Base-by-base conservation (phyloP, 1,140 invertebrate species). In the Drosophila insularis region DNA sequence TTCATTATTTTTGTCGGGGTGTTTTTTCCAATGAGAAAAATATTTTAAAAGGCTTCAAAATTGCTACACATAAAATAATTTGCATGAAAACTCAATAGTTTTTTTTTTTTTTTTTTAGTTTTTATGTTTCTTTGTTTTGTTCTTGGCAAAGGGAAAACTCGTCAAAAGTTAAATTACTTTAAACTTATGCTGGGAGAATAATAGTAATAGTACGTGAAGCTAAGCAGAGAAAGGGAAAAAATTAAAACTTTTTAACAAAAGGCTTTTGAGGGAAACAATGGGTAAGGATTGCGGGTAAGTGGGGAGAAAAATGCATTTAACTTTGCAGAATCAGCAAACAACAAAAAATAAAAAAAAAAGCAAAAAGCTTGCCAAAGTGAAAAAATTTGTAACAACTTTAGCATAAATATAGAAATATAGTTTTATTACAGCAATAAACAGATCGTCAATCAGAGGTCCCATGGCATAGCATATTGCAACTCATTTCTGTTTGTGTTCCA, bases 161-260 rank as follows among this genome's bases (percentile, higher is more conserved):
- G 62, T 69, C 67, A 75, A 69, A 85, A 85, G 82, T 85, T 81
- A 81, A 87, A 85, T 85, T 87, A 87, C 82, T 81, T 87, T 43
- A 78, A 85, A 78, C 82, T 87, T 87, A 71, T 81, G 68, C 71
- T 53, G 19, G 63, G 46, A 40, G 55, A 56, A 65, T 50, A 65
- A 50, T 76, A 37, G 74, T 76, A 76, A 76, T 75, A 75, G 71
- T 75, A 74, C 23, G 55, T 50, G 14, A 65, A 64, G 65, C 43
- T 50, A 50, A 21, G 43, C 43, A 50, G 43, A 11, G 43, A 53
- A 62, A 65, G 8, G 46, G 21, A 78, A 82, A 68, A 65, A 59
- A 61, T 58, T 56, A 74, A 78, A 85, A 65, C 50, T 77, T 75
- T 80, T 37, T 55, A 43, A 77, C 66, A 77, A 68, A 63, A 69